Base-by-base conservation (phyloP, 2,113 vertebrate genomes). In the Oryctolagus cuniculus region DNA sequence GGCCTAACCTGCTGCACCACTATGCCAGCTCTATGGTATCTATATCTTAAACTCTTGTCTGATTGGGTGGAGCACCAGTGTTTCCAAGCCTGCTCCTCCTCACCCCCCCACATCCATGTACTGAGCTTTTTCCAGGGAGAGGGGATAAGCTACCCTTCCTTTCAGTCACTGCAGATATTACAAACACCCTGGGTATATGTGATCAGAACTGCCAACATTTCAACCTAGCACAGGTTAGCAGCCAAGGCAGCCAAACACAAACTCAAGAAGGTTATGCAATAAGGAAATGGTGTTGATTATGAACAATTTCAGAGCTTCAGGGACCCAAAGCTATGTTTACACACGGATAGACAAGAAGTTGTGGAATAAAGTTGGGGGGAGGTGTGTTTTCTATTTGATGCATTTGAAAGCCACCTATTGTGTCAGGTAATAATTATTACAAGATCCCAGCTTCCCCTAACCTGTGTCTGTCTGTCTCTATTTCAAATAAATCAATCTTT, bases 161-260 rank as follows among this genome's bases (percentile, higher is more conserved):
- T 86, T 96, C 77, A 85, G 51, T 22, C 19, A 58, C 55, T 49
- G 17, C 24, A 72, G 72, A 74, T 72, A 90, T 53, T 63, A 58
- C 77, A 69, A 27, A 85, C 29, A 61, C 4, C 10, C 67, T 53
- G 19, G 67, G 77, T 79, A 55, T 49, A 58, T 29, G 10, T 34
- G 24, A 80, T 86, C 79, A 89, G 82, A 94, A 79, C 58, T 90
- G 64, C 51, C 51, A 90, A 83, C 9, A 36, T 82, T 79, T 96
- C 78, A 89, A 36, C 29, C 63, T 55, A 61, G 92, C 63, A 58
- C 17, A 89, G 27, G 58, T 80, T 67, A 73, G 72, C 70, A 80
- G 72, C n/a, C 34, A 53, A 19, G 24, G 21, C 31, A 88, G 22
- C 55, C 16, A 67, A 93, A 81, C 36, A 64, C 21, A 72, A 72